phyloP scores from a whole-genome alignment of 2,888 invertebrate genomes.

The Sinotaia quadrata region DNA sequence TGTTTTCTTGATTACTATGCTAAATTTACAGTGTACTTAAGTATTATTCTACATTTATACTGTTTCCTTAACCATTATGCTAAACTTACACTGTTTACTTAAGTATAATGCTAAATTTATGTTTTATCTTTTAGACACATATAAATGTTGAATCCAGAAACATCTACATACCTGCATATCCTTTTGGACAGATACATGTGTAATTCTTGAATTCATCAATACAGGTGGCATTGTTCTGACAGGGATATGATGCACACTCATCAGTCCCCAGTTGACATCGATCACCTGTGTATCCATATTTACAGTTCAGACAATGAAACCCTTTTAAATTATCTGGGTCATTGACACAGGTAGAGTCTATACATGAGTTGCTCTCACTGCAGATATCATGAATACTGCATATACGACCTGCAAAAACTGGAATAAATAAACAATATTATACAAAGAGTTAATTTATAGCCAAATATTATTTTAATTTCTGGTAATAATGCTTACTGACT shows the following conservation, averaged over 20 bases:
- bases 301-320: constrained; percentile 25
- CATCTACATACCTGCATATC: constrained; percentile 37
- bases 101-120: no score
- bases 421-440: no score
- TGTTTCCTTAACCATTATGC: no score
- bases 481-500: no score
- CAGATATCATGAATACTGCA: constrained; percentile 36
- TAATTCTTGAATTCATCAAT: constrained; percentile 23
- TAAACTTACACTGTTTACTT: no score
- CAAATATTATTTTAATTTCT: no score
- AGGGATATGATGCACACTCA: constrained; percentile 30
- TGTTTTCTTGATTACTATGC: no score
- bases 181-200: constrained; percentile 34
- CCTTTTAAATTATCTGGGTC: neutral
- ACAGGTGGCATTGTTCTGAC: constrained; percentile 38
- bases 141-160: no score
- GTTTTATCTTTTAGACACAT: no score
- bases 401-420: constrained; percentile 24
- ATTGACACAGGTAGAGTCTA: constrained; percentile 23
- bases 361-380: constrained; percentile 32
- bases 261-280: constrained; percentile 36
- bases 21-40: no score
- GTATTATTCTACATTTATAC: no score
- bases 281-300: constrained; percentile 30
- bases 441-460: no score